These are phyloP conservation scores for Trematocara marginatum DNA, from an alignment of 2,113 vertebrate species.

Conservation along the genomic window DNA sequence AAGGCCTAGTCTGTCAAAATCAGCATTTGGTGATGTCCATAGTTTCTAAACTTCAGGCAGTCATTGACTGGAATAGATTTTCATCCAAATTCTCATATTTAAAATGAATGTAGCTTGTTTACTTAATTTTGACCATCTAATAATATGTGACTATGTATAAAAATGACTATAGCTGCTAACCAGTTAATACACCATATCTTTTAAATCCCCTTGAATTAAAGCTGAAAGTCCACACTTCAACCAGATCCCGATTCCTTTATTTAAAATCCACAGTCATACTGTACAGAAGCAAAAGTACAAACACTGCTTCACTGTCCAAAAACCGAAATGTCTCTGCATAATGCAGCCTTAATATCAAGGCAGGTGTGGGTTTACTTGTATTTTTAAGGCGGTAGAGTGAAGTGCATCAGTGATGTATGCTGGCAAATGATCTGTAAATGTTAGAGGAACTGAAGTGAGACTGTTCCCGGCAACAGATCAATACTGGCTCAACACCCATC, in stretches of 20 bases:
- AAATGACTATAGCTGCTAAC: neutral
- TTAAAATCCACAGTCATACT: neutral
- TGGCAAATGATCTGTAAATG: neutral
- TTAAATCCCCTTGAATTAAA: neutral
- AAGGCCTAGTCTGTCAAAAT: neutral
- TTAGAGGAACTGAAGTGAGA: neutral
- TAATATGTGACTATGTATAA: neutral
- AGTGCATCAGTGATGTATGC: neutral
- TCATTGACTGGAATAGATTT: neutral
- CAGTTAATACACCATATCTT: neutral
- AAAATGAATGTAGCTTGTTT: neutral
- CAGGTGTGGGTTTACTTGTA: neutral
- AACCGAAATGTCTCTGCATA: neutral
- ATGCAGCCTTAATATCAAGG: neutral
- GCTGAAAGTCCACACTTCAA: neutral
- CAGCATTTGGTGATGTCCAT: neutral
- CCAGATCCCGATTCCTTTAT: neutral
- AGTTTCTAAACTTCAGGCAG: neutral
- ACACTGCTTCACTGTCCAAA: neutral
- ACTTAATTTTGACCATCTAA: neutral
- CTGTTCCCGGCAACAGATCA: conserved; percentile 3
- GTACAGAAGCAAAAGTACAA: neutral
- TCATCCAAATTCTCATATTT: neutral
- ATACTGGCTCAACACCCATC: neutral
- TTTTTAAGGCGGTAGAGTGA: neutral